Base-by-base conservation (phyloP, 2,113 vertebrate genomes). In the Blennius ocellaris region DNA sequence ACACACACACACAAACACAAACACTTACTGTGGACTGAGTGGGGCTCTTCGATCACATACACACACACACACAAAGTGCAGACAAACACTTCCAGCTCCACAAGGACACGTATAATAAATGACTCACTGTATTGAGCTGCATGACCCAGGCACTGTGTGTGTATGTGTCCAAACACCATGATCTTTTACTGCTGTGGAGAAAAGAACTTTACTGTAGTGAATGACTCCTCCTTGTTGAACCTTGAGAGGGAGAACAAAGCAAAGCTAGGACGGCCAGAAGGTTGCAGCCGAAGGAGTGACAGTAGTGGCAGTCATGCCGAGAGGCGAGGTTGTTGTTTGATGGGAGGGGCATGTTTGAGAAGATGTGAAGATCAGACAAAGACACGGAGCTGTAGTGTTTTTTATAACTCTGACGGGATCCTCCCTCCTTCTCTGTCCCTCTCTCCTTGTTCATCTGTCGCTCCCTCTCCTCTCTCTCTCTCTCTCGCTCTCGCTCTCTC, bases 121-220 rank as follows among this genome's bases (percentile, higher is more conserved):
- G 53, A 76, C 65, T 79, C 79, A 87, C 82, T 84, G 74, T 90
- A 80, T 72, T 74, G 75, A 89, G 69, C 53, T 92, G 92, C 93
- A 93, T 93, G 89, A 85, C 60, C 44, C 73, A 89, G 84, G 81
- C 89, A 93, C 84, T 87, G 80, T 84, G 77, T 85, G 80, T 90
- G 81, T 84, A 82, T 87, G 76, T 90, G 71, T 88, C 67, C 55
- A 78, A 89, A 85, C 85, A 90, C 83, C 82, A 76, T 90, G 88
- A 86, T 78, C n/a, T 81, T 78, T 81, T 78, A 73, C 69, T 76
- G 55, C 80, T 76, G 74, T 65, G 81, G 73, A 83, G 55, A 76
- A 64, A 90, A 57, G 44, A 63, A 75, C 71, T 82, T 67, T 62
- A 72, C 68, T 48, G 58, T 73, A 76, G 83, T 79, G 73, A 84